Conservation (phyloP, 2,797 vertebrate genomes). For the Galagoides demidoff region DNA sequence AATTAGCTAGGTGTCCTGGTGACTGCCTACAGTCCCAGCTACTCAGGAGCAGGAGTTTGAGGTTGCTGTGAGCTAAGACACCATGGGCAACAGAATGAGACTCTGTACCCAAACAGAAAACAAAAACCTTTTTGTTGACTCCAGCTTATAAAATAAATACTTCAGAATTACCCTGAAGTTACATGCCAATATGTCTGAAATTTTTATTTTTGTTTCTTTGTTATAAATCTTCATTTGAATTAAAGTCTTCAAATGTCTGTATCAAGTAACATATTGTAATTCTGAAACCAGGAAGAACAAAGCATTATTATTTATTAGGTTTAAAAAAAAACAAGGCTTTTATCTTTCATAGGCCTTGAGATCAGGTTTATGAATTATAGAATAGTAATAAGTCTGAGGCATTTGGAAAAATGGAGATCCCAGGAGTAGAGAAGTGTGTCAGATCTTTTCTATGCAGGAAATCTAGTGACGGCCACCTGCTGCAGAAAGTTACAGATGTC, state of each 20-base stretch:
- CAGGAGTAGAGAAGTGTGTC: neutral
- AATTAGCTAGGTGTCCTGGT: no score
- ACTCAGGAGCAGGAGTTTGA: no score
- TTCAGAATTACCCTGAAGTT: neutral
- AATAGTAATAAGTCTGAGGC: neutral
- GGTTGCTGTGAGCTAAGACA: no score
- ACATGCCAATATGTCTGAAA: neutral
- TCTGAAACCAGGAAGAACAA: neutral
- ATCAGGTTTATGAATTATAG: neutral
- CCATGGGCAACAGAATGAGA: no score
- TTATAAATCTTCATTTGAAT: slow-evolving; percentile 58
- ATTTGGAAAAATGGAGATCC: slow-evolving; percentile 50
- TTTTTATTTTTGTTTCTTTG: slow-evolving; percentile 43
- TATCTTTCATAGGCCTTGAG: slow-evolving; percentile 28
- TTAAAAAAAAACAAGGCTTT: neutral
- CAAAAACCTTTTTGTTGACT: neutral
- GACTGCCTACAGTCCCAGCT: no score
- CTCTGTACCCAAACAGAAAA: no score
- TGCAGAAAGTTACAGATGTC: slow-evolving; percentile 27
- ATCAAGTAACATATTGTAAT: neutral
- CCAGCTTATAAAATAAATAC: neutral
- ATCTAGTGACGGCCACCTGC: slow-evolving; percentile 26
- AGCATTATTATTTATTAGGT: neutral
- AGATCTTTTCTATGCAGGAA: slow-evolving; percentile 21
- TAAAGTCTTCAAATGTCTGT: slow-evolving; percentile 35